Base-by-base conservation (phyloP, 2,888 invertebrate genomes). In the Bedellia somnulentella region DNA sequence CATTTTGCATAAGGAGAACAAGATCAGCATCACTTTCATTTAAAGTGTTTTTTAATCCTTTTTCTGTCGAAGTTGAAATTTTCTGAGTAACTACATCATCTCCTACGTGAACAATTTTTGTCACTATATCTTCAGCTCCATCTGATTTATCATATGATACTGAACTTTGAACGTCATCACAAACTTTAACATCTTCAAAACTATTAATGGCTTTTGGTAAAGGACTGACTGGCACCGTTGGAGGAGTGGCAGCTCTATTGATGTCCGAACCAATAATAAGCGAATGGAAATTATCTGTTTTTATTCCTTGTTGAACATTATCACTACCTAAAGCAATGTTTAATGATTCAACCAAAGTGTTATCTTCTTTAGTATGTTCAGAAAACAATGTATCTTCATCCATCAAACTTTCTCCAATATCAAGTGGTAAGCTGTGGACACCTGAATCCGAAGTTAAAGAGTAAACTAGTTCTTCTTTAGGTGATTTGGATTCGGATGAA, bases 151-250 rank as follows among this genome's bases (percentile, higher is more conserved):
- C 62, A 37, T 68, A 63, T 1, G 61, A 57, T 2, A 66, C 49
- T 56, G 60, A 66, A 38, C 60, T 68, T 45, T 62, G 63, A n/a
- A 71, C 55, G 16, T 66, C 59, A 35, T 67, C 66, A 37, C 52
- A 53, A 8, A 57, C 42, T 53, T 71, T 73, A 0, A 67, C 37
- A 37, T 73, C 73, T 44, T 63, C 64, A 32, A 60, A 60, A 41
- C 48, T 53, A 37, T 47, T 55, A 17, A 58, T 68, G 35, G 47
- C 64, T 43, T 60, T 77, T 39, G 55, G 80, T 42, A 62, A 45
- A 39, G 85, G 85, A 52, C 85, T 85, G 1, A 83, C 83, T 14
- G 85, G 85, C 5, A 81, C 85, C 14, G 85, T 85, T 23, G 85
- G 84, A 35, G 85, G 85, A 15, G 85, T 85, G 34, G 81, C 68